phyloP scores from a whole-genome alignment of 2,888 invertebrate species.

The Nineta flava region DNA sequence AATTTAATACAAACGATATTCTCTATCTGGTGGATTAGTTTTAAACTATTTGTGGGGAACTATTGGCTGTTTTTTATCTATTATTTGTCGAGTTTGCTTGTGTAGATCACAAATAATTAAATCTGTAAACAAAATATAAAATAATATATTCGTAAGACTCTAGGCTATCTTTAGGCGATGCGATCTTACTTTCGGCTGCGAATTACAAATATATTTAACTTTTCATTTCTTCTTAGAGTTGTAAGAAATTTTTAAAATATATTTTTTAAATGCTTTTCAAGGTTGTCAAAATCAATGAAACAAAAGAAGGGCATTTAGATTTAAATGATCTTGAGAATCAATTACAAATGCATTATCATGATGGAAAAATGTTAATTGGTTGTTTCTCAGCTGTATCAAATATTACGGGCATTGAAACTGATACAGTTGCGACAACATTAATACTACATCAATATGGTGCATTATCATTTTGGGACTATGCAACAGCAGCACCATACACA shows the following conservation, averaged over 20 bases:
- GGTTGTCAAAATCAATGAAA: conserved; percentile 66
- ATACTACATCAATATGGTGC: conserved; percentile 71
- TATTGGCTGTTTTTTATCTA: no score
- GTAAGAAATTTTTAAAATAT: no score
- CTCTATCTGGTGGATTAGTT: no score
- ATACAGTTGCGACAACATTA: conserved; percentile 66
- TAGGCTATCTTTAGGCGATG: no score
- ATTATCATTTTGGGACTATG: conserved; percentile 80
- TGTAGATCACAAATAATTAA: no score
- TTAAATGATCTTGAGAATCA: conserved; percentile 56
- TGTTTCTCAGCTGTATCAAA: conserved; percentile 78
- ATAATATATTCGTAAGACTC: no score
- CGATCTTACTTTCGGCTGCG: neutral
- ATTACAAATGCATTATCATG: conserved; percentile 42
- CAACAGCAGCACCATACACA: conserved; percentile 65
- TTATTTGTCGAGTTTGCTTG: no score
- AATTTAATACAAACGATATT: no score
- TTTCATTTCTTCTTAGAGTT: neutral
- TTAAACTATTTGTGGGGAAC: no score
- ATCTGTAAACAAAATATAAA: no score
- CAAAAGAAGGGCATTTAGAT: conserved; percentile 64
- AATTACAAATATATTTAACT: neutral
- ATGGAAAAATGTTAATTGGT: conserved; percentile 57
- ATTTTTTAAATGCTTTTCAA: no score
- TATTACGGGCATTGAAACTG: conserved; percentile 73